These are phyloP conservation scores for Grantiella picta DNA, from an alignment of 2,113 vertebrate species.

Conservation along the genomic window DNA sequence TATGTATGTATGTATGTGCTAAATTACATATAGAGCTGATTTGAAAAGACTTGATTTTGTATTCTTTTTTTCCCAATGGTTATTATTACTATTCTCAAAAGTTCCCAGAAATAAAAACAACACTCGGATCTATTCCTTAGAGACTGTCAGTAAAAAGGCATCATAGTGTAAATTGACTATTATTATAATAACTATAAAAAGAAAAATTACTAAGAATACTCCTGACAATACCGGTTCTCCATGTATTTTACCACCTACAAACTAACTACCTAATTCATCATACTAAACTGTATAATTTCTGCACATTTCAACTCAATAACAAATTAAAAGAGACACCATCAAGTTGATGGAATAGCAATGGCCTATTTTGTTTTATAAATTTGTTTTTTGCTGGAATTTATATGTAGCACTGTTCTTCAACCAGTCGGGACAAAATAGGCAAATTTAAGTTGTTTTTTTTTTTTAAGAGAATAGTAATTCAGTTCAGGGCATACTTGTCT, in stretches of 20 bases:
- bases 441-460: neutral
- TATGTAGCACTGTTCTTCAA: neutral
- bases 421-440: neutral
- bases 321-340: neutral
- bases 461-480: neutral
- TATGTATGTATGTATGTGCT: neutral
- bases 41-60: neutral
- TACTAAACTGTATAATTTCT: neutral
- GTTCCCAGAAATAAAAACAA: neutral
- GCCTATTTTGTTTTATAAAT: neutral
- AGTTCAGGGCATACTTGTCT: neutral
- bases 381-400: neutral
- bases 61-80: neutral
- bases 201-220: neutral
- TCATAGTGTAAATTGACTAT: neutral
- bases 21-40: neutral
- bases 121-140: neutral
- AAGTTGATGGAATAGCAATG: neutral
- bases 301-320: neutral
- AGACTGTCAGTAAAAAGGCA: neutral
- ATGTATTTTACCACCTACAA: neutral
- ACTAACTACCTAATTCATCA: neutral
- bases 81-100: neutral
- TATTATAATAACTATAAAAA: slow-evolving; percentile 3
- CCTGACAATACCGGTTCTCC: neutral